Evolutionary conservation across 2,797 vertebrate species (phyloP), one percentile per base, ranked within the genome.

Genomic region (Neostethus bicornis): DNA sequence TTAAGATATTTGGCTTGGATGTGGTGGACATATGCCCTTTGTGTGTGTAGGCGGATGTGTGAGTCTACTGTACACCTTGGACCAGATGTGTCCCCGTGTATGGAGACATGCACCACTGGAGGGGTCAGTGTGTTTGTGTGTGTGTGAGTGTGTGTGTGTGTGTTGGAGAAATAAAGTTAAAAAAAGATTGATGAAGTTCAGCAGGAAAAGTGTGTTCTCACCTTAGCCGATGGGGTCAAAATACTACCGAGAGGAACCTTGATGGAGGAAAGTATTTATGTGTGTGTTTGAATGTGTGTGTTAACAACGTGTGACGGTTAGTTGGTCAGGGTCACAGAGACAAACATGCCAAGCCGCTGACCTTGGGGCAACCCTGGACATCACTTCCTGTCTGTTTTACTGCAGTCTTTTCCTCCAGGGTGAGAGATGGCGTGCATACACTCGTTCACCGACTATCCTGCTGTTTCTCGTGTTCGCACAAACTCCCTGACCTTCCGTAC

Each of bases 381-480:
- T 84, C 79, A 77, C 62, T 75, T 82, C 72, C 76, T 72, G 61
- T 73, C 57, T 38, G 20, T 56, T 62, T 29, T 59, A 72, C 74
- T 25, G 63, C 75, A 67, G 66, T 63, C 60, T 48, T 43, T 79
- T 61, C 53, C 70, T 70, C 28, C 13, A 31, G 23, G 56, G 55
- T 3, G 10, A 44, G 21, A 67, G 41, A 23, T 26, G 32, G 24
- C 29, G 54, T 64, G 4, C 34, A 65, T 0, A 14, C 23, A 38
- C 43, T 16, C 29, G 62, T 14, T 34, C n/a, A 67, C 11, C 44
- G 17, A 61, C 44, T 10, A 34, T 20, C 29, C 1, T 21, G 3
- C 6, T 17, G 39, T 7, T 44, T 45, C 19, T 37, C 32, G 19
- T 12, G 13, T 8, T 9, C 59, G 42, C 43, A 44, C 54, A 61